These are phyloP conservation scores for Sciurus vulgaris DNA, from an alignment of 2,797 vertebrate species.

Conservation along the genomic window DNA sequence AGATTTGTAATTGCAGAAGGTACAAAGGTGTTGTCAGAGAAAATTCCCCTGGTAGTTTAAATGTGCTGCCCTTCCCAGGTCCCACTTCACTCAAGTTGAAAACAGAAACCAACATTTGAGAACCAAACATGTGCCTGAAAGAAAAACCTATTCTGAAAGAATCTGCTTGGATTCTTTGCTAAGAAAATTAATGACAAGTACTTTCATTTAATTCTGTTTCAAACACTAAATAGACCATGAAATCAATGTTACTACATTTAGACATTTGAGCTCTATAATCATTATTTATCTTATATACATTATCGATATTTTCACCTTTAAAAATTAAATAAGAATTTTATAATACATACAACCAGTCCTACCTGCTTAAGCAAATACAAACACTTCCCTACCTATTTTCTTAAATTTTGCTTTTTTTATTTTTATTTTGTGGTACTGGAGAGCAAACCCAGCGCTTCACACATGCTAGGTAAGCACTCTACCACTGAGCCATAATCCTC, in stretches of 20 bases:
- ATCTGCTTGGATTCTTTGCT: neutral
- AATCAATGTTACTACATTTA: constrained; percentile 44
- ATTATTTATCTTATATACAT: constrained; percentile 55
- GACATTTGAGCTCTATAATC: constrained; percentile 18
- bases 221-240: constrained; percentile 46
- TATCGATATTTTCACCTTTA: constrained; percentile 57
- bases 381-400: neutral
- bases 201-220: constrained; percentile 42
- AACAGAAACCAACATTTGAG: constrained; percentile 50
- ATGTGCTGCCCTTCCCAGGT: neutral
- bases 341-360: constrained; percentile 49
- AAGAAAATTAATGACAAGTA: neutral
- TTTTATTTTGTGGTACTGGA: neutral
- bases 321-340: constrained; percentile 45
- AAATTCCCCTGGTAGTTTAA: neutral
- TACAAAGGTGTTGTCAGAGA: neutral
- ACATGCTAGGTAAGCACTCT: too few relatives aligned
- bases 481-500: too few relatives aligned
- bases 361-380: constrained; percentile 58
- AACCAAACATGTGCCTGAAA: neutral
- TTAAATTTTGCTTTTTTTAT: neutral
- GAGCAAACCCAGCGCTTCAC: too few relatives aligned
- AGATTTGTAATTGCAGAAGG: neutral
- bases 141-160: neutral
- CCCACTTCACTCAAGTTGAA: neutral